Evolutionary conservation across 2,888 invertebrate genomes (phyloP).

Genomic region (Scrobipalpa costella): DNA sequence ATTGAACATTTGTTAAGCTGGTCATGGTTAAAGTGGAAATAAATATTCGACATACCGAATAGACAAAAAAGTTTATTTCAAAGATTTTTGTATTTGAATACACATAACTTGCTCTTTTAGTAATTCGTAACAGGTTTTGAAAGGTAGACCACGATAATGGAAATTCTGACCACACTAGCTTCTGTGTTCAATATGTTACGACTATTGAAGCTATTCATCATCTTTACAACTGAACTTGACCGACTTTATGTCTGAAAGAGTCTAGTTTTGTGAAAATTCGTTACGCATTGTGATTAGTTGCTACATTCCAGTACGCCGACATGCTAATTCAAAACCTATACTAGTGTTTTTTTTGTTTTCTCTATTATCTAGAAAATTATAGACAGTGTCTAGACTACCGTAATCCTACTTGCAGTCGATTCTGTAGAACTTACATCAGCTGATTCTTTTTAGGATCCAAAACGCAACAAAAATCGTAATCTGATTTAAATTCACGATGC

Average conservation of each 20-base stretch:
- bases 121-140: background rate
- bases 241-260: background rate
- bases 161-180: background rate
- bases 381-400: too few relatives aligned
- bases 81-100: background rate
- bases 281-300: background rate
- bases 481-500: conserved; percentile 22
- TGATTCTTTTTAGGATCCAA: background rate
- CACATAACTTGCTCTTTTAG: background rate
- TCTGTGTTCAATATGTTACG: background rate
- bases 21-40: too few relatives aligned
- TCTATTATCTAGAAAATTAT: too few relatives aligned
- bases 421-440: background rate
- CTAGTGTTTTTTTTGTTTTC: too few relatives aligned
- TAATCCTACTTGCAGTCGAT: too few relatives aligned
- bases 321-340: too few relatives aligned
- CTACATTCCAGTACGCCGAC: too few relatives aligned
- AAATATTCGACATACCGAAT: background rate
- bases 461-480: background rate
- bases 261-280: background rate
- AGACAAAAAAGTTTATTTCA: background rate
- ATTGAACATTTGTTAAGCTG: too few relatives aligned
- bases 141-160: background rate
- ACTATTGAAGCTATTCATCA: background rate
- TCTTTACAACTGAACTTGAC: conserved; percentile 13